phyloP scores from a whole-genome alignment of 2,113 vertebrate species.

The Bubo bubo region DNA sequence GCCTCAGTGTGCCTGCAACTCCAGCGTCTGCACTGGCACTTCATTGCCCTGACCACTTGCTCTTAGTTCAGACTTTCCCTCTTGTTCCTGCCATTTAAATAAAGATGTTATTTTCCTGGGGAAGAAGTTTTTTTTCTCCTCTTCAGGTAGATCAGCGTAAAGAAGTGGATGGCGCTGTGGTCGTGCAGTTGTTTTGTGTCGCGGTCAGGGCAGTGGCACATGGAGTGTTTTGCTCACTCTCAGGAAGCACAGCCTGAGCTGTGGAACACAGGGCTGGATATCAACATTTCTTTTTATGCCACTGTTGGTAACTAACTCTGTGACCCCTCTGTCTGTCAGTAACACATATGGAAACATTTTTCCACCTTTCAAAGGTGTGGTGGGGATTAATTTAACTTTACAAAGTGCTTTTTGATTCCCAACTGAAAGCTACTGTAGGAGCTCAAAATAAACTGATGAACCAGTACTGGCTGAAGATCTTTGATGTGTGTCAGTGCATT shows the following conservation, averaged over 20 bases:
- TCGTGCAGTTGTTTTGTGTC: fast-evolving
- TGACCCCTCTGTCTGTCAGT: slow-evolving; percentile 1
- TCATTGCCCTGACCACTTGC: neutral
- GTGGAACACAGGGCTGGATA: fast-evolving
- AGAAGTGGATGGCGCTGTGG: neutral
- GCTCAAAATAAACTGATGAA: neutral
- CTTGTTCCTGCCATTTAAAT: neutral
- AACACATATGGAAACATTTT: slow-evolving; percentile 15
- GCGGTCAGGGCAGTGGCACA: fast-evolving
- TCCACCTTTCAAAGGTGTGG: slow-evolving; percentile 7
- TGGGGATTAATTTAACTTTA: slow-evolving; percentile 33
- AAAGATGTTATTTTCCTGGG: neutral
- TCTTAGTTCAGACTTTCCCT: neutral
- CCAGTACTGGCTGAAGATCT: neutral
- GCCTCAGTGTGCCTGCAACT: neutral
- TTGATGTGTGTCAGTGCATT: neutral
- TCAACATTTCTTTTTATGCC: neutral
- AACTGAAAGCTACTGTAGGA: slow-evolving; percentile 26
- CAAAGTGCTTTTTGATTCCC: slow-evolving; percentile 35
- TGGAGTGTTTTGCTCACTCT: neutral
- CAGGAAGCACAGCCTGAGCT: fast-evolving
- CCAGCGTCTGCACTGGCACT: fast-evolving
- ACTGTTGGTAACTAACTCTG: neutral
- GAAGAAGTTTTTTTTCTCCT: neutral
- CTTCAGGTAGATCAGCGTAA: neutral